A percentile compares a stretch with the other conserved stretches of the same genome.
Evolutionary conservation across 2,113 vertebrate genomes (phyloP).

Genomic region (Capricornis sumatraensis): DNA sequence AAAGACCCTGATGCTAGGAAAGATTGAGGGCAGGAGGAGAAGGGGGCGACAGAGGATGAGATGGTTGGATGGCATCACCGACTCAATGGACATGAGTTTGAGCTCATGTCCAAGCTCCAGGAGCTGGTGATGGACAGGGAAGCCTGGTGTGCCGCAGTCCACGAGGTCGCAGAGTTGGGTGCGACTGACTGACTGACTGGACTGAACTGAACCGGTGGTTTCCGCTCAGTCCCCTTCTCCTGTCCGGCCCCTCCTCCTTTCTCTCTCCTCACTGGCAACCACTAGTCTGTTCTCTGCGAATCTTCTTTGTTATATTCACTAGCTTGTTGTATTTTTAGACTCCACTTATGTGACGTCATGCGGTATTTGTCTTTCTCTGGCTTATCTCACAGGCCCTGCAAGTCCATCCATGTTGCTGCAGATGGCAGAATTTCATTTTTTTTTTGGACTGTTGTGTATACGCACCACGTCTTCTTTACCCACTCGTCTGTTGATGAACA

Average conservation of each 20-base stretch:
- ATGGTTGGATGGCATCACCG: background rate
- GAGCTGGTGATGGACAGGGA: background rate
- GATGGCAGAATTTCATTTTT: background rate
- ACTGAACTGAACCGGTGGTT: accelerated
- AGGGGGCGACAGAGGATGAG: background rate
- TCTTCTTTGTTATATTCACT: background rate
- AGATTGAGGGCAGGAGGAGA: background rate
- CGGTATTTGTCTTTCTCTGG: background rate
- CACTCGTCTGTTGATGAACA: background rate
- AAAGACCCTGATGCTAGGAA: background rate
- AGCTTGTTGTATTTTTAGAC: no score
- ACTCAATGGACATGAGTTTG: background rate
- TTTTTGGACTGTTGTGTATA: background rate
- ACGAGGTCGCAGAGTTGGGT: accelerated
- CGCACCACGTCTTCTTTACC: background rate
- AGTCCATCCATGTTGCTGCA: background rate
- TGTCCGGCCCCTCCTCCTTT: no score
- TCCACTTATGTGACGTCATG: background rate
- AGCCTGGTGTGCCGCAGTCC: background rate
- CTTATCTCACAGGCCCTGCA: background rate
- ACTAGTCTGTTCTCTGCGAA: background rate
- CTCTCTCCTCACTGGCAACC: background rate
- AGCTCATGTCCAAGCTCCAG: background rate
- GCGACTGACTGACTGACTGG: background rate
- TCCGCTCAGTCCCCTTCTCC: accelerated